phyloP scores from a whole-genome alignment of 2,888 invertebrate genomes.

The Rhingia rostrata region DNA sequence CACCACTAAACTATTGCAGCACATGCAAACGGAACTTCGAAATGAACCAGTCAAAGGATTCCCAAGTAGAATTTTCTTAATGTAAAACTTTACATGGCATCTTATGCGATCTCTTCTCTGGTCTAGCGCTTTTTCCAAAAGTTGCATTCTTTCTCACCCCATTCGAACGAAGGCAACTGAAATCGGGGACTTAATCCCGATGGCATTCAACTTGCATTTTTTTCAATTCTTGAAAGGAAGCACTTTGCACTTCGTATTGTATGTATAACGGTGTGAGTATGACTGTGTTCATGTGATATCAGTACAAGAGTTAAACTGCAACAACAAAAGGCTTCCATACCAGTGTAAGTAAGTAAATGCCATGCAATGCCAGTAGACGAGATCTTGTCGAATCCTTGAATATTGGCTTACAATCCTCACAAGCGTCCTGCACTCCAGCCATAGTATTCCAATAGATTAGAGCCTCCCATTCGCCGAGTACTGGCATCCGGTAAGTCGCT shows the following conservation, averaged over 20 bases:
- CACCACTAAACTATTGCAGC: constrained; percentile 9
- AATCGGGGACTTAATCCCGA: constrained; percentile 55
- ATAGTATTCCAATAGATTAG: constrained; percentile 30
- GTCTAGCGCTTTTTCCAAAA: background rate
- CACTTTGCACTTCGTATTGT: constrained; percentile 57
- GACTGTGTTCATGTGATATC: background rate
- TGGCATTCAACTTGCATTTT: constrained; percentile 47
- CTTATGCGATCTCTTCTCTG: constrained; percentile 51
- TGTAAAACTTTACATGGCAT: constrained; percentile 58
- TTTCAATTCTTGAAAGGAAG: constrained; percentile 25
- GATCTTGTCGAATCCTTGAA: constrained; percentile 41
- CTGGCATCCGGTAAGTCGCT: constrained; percentile 30
- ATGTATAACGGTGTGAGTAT: constrained; percentile 4
- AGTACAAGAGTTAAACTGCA: too few relatives aligned
- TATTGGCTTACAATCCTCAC: background rate
- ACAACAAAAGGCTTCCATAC: too few relatives aligned
- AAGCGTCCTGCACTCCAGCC: background rate
- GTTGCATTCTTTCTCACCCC: background rate
- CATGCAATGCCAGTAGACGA: constrained; percentile 19
- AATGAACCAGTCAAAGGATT: constrained; percentile 7
- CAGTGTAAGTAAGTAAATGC: background rate
- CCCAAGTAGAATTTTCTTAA: constrained; percentile 44
- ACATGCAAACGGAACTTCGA: constrained; percentile 13
- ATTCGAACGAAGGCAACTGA: constrained; percentile 12
- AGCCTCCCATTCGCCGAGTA: background rate